Percentiles rank a stretch among this genome's conserved stretches.
Evolutionary conservation across 2,888 invertebrate genomes (phyloP).

Genomic region (Euplagia quadripunctaria): DNA sequence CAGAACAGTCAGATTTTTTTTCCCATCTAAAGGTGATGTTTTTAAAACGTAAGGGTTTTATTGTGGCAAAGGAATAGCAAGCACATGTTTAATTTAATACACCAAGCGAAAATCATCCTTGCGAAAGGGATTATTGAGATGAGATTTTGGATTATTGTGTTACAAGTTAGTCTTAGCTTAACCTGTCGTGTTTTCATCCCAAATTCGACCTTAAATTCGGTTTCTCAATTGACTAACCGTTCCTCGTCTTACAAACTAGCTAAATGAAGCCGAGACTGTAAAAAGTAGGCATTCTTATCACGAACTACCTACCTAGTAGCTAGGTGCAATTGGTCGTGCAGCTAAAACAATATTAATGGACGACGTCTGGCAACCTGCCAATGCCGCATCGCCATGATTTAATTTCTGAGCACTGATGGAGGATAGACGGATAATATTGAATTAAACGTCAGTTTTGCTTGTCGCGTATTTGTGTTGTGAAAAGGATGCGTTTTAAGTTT

Average conservation of each 20-base stretch:
- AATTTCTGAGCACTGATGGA: constrained; percentile 51
- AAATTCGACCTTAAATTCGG: background rate
- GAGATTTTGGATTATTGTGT: background rate
- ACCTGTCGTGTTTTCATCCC: background rate
- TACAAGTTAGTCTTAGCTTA: background rate
- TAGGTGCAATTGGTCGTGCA: constrained; percentile 45
- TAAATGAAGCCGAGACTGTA: constrained; percentile 13
- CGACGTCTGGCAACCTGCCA: constrained; percentile 48
- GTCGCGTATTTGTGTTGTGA: constrained; percentile 12
- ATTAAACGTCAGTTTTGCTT: constrained; percentile 39
- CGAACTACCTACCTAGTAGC: constrained; percentile 34
- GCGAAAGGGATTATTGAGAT: background rate
- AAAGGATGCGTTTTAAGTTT: constrained; percentile 7
- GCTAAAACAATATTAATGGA: constrained; percentile 56
- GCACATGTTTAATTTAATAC: background rate
- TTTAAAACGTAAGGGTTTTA: no score
- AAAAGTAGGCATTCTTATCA: constrained; percentile 46
- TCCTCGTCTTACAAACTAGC: constrained; percentile 1
- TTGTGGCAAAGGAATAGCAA: no score
- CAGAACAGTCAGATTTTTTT: no score
- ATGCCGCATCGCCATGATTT: constrained; percentile 53
- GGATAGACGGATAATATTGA: constrained; percentile 50
- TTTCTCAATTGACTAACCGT: background rate
- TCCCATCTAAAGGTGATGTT: no score
- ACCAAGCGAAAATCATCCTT: background rate